A percentile compares a stretch with the other conserved stretches of the same genome.
These are phyloP conservation scores for Rhinatrema bivittatum DNA, from an alignment of 2,797 vertebrate genomes.

Conservation along the genomic window DNA sequence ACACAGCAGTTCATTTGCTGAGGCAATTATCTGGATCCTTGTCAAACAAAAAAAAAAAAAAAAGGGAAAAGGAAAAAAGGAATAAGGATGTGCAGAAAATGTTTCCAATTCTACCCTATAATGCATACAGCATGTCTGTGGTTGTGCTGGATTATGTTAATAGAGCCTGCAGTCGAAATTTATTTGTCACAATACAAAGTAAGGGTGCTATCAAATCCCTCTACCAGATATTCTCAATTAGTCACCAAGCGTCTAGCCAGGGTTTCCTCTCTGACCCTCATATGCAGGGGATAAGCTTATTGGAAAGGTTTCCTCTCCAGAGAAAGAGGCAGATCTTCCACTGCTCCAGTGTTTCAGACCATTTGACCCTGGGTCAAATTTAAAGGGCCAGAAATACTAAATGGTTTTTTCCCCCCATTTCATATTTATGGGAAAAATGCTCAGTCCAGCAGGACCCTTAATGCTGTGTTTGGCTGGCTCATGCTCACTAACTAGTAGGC, in stretches of 20 bases:
- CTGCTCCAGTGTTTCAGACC: too few relatives aligned
- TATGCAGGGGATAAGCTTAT: conserved; percentile 47
- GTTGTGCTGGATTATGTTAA: conserved; percentile 68
- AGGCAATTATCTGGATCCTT: conserved; percentile 65
- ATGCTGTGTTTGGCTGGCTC: too few relatives aligned
- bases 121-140: conserved; percentile 67
- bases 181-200: conserved; percentile 81
- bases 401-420: too few relatives aligned
- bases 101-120: conserved; percentile 68
- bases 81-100: conserved; percentile 53
- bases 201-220: conserved; percentile 65
- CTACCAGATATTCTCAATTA: conserved; percentile 68
- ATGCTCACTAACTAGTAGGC: too few relatives aligned
- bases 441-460: too few relatives aligned
- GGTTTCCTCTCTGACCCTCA: conserved; percentile 65
- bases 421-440: too few relatives aligned
- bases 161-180: conserved; percentile 66
- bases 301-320: conserved; percentile 39
- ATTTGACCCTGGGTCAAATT: too few relatives aligned
- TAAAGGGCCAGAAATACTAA: too few relatives aligned
- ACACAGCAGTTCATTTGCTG: conserved; percentile 60
- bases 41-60: conserved; percentile 41
- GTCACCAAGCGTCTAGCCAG: conserved; percentile 73
- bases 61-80: conserved; percentile 35
- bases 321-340: conserved; percentile 37